Percentiles rank a stretch among this genome's conserved stretches.
Evolutionary conservation across 2,113 vertebrate species (phyloP).

Genomic region (Zapus hudsonius): DNA sequence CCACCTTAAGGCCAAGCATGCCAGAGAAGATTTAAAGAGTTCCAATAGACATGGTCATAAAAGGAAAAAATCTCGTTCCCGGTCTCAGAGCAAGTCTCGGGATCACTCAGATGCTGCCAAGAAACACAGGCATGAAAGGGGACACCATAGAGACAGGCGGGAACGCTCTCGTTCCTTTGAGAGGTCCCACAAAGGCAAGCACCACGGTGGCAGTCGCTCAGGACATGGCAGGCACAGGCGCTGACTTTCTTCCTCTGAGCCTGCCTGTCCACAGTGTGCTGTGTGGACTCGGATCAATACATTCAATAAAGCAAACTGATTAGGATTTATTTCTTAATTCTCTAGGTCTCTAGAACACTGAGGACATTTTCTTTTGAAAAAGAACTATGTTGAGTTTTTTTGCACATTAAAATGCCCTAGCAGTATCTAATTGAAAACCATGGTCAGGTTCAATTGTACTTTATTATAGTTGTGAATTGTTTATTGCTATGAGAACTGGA

Average conservation of each 20-base stretch:
- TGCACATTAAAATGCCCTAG: conserved; percentile 92
- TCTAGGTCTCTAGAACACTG: conserved; percentile 78
- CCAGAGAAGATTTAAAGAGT: conserved; percentile 92
- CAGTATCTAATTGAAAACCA: conserved; percentile 83
- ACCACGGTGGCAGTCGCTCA: conserved; percentile 93
- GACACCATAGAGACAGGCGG: conserved; percentile 93
- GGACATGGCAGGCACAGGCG: conserved; percentile 95
- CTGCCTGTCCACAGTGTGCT: conserved; percentile 78
- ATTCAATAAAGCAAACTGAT: conserved; percentile 67
- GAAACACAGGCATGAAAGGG: conserved; percentile 96
- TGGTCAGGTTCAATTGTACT: conserved; percentile 85
- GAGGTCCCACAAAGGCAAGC: conserved; percentile 95
- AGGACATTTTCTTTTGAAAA: conserved; percentile 74
- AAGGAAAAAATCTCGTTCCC: conserved; percentile 94
- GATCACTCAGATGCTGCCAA: conserved; percentile 92
- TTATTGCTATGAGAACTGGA: conserved; percentile 88
- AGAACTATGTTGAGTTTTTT: conserved; percentile 82
- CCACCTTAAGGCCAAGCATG: conserved; percentile 93
- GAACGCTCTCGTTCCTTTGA: conserved; percentile 96
- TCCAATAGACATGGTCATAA: conserved; percentile 93
- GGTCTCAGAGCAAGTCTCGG: conserved; percentile 93
- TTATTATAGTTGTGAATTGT: conserved; percentile 89
- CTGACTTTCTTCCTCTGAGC: conserved; percentile 81
- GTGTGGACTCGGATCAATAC: conserved; percentile 83
- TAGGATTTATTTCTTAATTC: conserved; percentile 83